Conservation (phyloP, 2,797 vertebrate genomes). For the Rachycentron canadum region DNA sequence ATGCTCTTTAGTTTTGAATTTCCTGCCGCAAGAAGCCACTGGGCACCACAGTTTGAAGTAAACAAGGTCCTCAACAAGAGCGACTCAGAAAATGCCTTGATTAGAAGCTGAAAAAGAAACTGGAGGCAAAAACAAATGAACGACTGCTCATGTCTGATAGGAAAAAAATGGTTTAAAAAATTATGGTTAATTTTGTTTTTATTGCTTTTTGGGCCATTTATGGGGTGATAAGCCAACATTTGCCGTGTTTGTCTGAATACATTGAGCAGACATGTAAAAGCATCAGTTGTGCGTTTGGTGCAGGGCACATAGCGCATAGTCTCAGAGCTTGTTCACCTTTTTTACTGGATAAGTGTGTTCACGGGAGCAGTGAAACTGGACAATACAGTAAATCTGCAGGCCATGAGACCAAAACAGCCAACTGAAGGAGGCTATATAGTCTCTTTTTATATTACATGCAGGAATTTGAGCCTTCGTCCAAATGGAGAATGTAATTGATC, state of each 20-base stretch:
- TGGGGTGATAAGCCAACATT: too few species aligned
- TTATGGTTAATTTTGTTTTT: neutral
- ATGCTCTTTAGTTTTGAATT: neutral
- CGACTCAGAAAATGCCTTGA: neutral
- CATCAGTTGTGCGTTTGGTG: neutral
- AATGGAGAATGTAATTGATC: neutral
- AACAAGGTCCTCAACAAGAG: slow-evolving; percentile 10
- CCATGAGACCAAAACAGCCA: neutral
- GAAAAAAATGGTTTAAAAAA: neutral
- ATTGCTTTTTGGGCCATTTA: neutral
- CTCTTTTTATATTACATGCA: neutral
- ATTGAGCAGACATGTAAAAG: neutral
- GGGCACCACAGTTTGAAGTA: neutral
- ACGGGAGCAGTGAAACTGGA: neutral
- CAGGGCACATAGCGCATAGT: neutral
- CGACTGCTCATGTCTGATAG: neutral
- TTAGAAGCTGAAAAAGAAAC: neutral
- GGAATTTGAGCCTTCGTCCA: neutral
- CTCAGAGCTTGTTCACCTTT: neutral
- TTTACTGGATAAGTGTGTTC: neutral
- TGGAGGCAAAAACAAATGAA: neutral
- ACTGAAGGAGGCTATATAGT: neutral
- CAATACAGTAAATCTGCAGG: neutral
- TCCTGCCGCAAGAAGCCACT: neutral
- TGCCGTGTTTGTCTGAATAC: neutral